These are phyloP conservation scores for Trichomalopsis sarcophagae DNA, from an alignment of 1,140 invertebrate genomes.

Conservation along the genomic window DNA sequence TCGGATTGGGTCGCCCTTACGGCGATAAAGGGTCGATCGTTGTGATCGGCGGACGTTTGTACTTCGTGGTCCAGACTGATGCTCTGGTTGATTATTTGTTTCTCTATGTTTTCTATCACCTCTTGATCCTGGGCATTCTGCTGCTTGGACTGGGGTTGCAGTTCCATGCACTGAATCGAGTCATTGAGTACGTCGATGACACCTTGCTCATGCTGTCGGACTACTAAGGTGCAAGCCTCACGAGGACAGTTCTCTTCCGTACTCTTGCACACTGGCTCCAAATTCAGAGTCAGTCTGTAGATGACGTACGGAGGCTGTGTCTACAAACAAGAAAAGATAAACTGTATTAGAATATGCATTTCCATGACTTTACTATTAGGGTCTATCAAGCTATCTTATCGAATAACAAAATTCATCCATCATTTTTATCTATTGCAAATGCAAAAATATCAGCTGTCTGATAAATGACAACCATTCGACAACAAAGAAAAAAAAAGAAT, in stretches of 20 bases:
- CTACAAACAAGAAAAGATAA: conserved; percentile 58
- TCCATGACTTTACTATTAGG: neutral
- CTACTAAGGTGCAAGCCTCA: conserved; percentile 66
- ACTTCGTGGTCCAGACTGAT: conserved; percentile 66
- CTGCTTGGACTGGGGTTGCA: conserved; percentile 25
- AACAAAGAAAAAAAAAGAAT: neutral
- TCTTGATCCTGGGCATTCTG: conserved; percentile 59
- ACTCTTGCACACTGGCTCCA: conserved; percentile 62
- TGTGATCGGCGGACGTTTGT: conserved; percentile 61
- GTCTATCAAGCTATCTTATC: neutral
- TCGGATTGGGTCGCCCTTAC: conserved; percentile 60
- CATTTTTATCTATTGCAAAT: conserved; percentile 23
- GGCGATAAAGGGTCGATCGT: conserved; percentile 67
- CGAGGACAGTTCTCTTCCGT: conserved; percentile 59
- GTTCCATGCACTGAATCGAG: conserved; percentile 63
- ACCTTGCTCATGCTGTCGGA: conserved; percentile 62
- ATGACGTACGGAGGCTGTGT: conserved; percentile 59
- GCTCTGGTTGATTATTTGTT: conserved; percentile 62
- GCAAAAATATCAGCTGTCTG: conserved; percentile 3
- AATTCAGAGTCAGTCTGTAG: conserved; percentile 65
- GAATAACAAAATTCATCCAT: conserved; percentile 1
- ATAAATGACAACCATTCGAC: conserved; percentile 15
- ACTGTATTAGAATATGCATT: conserved; percentile 14
- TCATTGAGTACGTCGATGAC: conserved; percentile 59
- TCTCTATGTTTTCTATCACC: conserved; percentile 62